phyloP scores from a whole-genome alignment of 2,797 vertebrate genomes.

The Pelochelys cantorii region DNA sequence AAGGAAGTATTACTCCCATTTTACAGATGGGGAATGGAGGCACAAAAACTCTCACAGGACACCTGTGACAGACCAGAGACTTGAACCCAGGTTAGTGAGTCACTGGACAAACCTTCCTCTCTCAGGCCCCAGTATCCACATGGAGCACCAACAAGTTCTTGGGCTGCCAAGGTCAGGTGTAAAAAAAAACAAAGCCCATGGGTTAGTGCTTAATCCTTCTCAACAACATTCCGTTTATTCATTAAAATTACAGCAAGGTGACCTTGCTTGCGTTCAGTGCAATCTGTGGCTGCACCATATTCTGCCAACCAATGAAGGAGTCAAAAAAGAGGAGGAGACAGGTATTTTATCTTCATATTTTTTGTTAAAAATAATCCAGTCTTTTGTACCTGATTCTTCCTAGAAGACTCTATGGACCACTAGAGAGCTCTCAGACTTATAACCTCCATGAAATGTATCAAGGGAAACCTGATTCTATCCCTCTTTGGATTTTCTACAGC shows the following conservation, averaged over 20 bases:
- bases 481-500: background rate
- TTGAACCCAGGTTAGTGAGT: background rate
- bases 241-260: background rate
- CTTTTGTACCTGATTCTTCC: background rate
- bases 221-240: background rate
- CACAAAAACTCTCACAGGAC: background rate
- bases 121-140: background rate
- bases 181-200: background rate
- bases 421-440: background rate
- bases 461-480: background rate
- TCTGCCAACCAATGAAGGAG: background rate
- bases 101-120: too few relatives aligned
- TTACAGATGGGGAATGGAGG: background rate
- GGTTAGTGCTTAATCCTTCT: background rate
- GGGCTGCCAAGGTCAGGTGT: background rate
- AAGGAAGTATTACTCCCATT: too few relatives aligned
- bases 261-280: background rate
- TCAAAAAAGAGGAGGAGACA: too few relatives aligned
- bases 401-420: background rate
- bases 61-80: background rate
- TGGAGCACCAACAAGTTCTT: background rate
- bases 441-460: background rate
- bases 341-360: background rate
- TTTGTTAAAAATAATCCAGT: background rate
- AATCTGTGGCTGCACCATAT: background rate